Base-by-base conservation (phyloP, 2,888 invertebrate genomes). In the Coelogynopora nodosa region DNA sequence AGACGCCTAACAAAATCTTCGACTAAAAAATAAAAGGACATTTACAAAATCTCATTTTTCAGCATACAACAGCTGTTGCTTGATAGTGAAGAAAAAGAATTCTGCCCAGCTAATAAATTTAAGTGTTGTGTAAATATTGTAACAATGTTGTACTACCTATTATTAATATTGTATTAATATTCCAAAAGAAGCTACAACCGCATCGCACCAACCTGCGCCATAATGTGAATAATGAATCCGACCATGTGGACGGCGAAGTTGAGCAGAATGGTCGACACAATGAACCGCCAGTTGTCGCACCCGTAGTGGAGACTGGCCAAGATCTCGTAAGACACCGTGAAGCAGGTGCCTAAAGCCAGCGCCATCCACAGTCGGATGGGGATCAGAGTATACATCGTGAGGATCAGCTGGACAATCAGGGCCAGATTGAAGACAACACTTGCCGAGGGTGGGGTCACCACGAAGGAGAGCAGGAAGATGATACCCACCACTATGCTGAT, bases 191-290 rank as follows among this genome's bases (percentile, higher is more conserved):
- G 49, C 18, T 10, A 18, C 49, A 10, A 5, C 5, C 5, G 5
- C 28, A 82, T 10, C 30, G 28, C 18, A 30, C 86, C 86, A 23
- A 97, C 96, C 89, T 93, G 92, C 29, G 92, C 91, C 95, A 97
- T 97, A 89, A 97, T 94, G 90, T 96, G 94, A 90, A 97, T 96
- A 92, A 97, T 97, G 88, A 97, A 93, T 87, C 97, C 97, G 88
- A 98, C 95, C 88, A 97, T 93, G 92, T 98, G 97, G 88, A 97
- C 95, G 92, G 96, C 95, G 84, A 96, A 90, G 91, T 97, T 97
- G 88, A 96, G 94, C 88, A 97, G 93, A 88, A 95, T 93, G 90
- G 96, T 93, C 31, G 90, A 90, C 31, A 89, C 88, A 74, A 91
- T 89, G 86, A 90, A 89, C 18, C 88, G 83, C 30, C 87, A 86